Percentiles rank a stretch among this genome's conserved stretches.
phyloP scores from a whole-genome alignment of 2,113 vertebrate genomes.

The Rhineura floridana region DNA sequence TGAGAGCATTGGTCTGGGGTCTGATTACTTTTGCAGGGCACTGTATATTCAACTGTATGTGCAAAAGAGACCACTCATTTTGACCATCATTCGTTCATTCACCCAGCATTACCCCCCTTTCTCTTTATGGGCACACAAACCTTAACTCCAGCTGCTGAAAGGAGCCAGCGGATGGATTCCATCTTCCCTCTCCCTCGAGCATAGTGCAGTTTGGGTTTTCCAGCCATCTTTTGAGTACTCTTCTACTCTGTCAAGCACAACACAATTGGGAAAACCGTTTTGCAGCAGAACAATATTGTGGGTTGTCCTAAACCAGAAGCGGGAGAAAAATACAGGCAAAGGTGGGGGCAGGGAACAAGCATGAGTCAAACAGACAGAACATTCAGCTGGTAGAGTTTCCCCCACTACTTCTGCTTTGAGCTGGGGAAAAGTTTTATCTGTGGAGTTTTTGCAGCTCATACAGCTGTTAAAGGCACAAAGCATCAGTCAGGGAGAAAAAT shows the following conservation, averaged over 20 bases:
- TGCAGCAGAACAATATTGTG: neutral
- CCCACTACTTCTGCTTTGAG: no score
- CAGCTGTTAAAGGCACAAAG: no score
- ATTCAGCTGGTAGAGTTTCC: no score
- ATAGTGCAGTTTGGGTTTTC: conserved; percentile 83
- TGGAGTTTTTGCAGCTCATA: no score
- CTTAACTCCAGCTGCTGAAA: conserved; percentile 85
- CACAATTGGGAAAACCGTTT: neutral
- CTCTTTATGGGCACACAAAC: conserved; percentile 65
- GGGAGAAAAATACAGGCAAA: no score
- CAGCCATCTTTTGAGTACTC: conserved; percentile 73
- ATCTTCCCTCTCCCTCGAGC: conserved; percentile 86
- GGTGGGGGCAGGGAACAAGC: no score
- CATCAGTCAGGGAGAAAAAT: no score
- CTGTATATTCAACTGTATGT: neutral
- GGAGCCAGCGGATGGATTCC: conserved; percentile 90
- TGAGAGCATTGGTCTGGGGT: no score
- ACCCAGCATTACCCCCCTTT: neutral
- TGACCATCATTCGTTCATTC: conserved; percentile 22
- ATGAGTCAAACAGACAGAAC: no score
- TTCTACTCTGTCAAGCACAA: conserved; percentile 57
- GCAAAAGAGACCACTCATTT: neutral
- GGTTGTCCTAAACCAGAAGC: neutral
- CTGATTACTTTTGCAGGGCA: no score
- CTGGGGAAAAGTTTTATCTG: no score